Evolutionary conservation across 1,140 invertebrate genomes (phyloP).

Genomic region (Drosophila tropicalis): DNA sequence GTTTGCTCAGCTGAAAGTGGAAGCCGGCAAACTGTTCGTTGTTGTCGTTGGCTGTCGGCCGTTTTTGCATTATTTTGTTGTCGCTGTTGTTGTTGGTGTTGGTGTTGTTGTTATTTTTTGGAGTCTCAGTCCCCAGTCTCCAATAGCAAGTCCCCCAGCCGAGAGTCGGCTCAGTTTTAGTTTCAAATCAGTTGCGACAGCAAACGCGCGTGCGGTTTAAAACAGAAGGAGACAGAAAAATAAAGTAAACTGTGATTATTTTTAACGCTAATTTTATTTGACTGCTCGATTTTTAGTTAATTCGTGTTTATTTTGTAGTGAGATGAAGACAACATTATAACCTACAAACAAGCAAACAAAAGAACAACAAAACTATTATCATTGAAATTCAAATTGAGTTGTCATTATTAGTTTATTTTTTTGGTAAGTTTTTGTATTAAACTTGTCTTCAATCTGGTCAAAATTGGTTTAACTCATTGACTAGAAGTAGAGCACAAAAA

Average conservation of each 20-base stretch:
- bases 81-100: not conserved
- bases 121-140: constrained; percentile 19
- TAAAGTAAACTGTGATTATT: constrained; percentile 16
- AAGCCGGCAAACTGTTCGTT: constrained; percentile 35
- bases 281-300: constrained; percentile 37
- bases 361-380: not conserved
- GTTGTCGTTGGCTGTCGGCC: constrained; percentile 2
- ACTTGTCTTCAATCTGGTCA: constrained; percentile 17
- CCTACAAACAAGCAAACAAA: not conserved
- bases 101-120: not conserved
- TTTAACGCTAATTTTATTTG: constrained; percentile 59
- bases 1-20: constrained; percentile 65
- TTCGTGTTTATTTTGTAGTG: not conserved
- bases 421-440: constrained; percentile 12
- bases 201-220: constrained; percentile 70
- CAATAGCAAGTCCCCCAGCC: constrained; percentile 29
- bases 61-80: constrained; percentile 8
- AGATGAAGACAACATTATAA: constrained; percentile 10
- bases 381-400: constrained; percentile 18
- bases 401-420: not conserved
- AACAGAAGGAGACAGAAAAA: constrained; percentile 17
- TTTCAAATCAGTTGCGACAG: constrained; percentile 74
- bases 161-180: constrained; percentile 55
- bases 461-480: constrained; percentile 28
- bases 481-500: not conserved